Evolutionary conservation across 2,888 invertebrate genomes (phyloP).

Genomic region (Noctuana brunneofusca): DNA sequence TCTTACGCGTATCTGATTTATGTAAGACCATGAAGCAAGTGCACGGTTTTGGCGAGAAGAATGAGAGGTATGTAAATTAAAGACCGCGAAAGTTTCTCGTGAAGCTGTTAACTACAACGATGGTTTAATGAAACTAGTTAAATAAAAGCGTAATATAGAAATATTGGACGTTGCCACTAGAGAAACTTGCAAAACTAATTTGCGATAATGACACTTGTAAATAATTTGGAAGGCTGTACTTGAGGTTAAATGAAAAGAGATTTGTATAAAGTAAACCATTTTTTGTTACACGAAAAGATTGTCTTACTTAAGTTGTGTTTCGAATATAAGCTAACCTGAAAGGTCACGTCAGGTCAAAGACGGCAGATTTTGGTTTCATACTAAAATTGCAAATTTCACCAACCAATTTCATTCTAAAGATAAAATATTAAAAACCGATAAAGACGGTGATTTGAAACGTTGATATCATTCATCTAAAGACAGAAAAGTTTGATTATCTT

Average conservation of each 20-base stretch:
- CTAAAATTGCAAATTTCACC: not conserved
- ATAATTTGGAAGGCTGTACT: not conserved
- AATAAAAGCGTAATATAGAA: not conserved
- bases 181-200: not conserved
- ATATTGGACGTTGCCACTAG: not conserved
- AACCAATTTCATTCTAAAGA: not conserved
- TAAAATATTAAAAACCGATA: not conserved
- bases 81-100: conserved; percentile 7
- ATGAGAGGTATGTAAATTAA: conserved; percentile 29
- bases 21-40: conserved; percentile 28
- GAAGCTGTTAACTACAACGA: not conserved
- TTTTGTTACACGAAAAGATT: too few species aligned
- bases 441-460: conserved; percentile 5
- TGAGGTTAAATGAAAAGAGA: not conserved
- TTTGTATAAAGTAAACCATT: too few species aligned
- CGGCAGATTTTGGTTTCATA: not conserved
- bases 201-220: not conserved
- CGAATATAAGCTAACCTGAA: too few species aligned
- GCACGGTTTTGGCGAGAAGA: conserved; percentile 21
- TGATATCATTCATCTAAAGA: conserved; percentile 6
- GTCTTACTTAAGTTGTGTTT: too few species aligned
- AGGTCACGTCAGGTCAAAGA: not conserved
- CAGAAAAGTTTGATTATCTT: conserved; percentile 5
- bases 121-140: not conserved
- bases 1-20: conserved; percentile 39